A percentile compares a stretch with the other conserved stretches of the same genome.
phyloP scores from a whole-genome alignment of 2,888 invertebrate species.

The Leptinotarsa tumamoca region DNA sequence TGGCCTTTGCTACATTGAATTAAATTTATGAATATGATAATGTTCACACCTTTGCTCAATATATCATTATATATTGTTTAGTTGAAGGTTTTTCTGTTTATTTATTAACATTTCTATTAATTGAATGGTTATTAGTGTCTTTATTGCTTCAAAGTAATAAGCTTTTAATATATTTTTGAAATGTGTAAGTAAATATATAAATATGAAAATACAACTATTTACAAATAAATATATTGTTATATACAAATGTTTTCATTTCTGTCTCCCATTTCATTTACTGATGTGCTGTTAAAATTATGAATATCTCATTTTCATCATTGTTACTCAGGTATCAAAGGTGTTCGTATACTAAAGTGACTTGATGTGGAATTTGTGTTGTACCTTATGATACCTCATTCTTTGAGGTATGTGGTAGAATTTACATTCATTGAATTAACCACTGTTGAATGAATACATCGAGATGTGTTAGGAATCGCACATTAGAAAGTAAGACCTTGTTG shows the following conservation, averaged over 20 bases:
- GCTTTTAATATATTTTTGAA: constrained; percentile 65
- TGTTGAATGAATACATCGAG: no score
- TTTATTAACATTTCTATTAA: constrained; percentile 49
- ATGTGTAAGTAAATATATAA: constrained; percentile 65
- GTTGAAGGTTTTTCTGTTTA: constrained; percentile 60
- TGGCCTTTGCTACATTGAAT: constrained; percentile 44
- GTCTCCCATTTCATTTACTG: not conserved
- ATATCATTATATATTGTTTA: constrained; percentile 64
- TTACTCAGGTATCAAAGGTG: not conserved
- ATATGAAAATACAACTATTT: constrained; percentile 63
- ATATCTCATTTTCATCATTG: not conserved
- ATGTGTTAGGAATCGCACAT: no score
- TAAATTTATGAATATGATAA: constrained; percentile 40
- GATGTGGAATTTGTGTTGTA: no score
- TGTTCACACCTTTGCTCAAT: constrained; percentile 64
- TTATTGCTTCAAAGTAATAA: constrained; percentile 62
- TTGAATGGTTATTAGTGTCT: constrained; percentile 55
- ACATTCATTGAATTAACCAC: no score
- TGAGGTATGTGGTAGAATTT: no score
- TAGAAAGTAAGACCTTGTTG: no score
- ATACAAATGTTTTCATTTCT: constrained; percentile 21
- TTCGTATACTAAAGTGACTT: not conserved
- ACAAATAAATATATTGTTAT: constrained; percentile 53
- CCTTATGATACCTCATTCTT: no score
- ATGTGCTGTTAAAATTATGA: no score